These are phyloP conservation scores for Melanotaenia trifasciata DNA, from an alignment of 2,797 vertebrate species.

Conservation along the genomic window DNA sequence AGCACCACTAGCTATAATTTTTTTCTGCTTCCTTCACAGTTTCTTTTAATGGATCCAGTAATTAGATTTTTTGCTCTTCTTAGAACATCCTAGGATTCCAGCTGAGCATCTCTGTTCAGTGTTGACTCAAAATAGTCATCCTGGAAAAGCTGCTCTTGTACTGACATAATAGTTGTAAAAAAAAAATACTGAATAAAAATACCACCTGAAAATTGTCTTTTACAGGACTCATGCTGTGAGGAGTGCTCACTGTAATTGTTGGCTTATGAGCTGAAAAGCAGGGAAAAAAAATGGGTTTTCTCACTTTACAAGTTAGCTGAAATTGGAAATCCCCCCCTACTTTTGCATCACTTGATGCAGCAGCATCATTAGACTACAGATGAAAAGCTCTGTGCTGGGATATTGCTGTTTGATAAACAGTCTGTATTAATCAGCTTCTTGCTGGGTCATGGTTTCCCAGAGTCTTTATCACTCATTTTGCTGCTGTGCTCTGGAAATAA, in stretches of 20 bases:
- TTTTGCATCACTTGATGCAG: constrained; percentile 46
- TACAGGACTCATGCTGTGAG: constrained; percentile 57
- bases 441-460: constrained; percentile 41
- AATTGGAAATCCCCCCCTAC: constrained; percentile 52
- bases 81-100: constrained; percentile 28
- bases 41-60: constrained; percentile 3
- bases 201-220: constrained; percentile 72
- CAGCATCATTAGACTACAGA: constrained; percentile 55
- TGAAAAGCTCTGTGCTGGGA: constrained; percentile 45
- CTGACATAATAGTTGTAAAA: constrained; percentile 47
- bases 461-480: constrained; percentile 39
- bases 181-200: constrained; percentile 33
- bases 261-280: constrained; percentile 55
- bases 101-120: constrained; percentile 42
- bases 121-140: constrained; percentile 40
- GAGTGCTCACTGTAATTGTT: constrained; percentile 61
- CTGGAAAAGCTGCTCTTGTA: constrained; percentile 49
- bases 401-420: constrained; percentile 66
- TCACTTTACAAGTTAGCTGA: constrained; percentile 54
- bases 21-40: background rate
- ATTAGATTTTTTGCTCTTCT: constrained; percentile 1
- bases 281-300: constrained; percentile 33
- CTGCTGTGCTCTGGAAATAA: constrained; percentile 16
- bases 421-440: constrained; percentile 60
- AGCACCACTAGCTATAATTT: constrained; percentile 11